Base-by-base conservation (phyloP, 2,797 vertebrate species). In the Otus scops region DNA sequence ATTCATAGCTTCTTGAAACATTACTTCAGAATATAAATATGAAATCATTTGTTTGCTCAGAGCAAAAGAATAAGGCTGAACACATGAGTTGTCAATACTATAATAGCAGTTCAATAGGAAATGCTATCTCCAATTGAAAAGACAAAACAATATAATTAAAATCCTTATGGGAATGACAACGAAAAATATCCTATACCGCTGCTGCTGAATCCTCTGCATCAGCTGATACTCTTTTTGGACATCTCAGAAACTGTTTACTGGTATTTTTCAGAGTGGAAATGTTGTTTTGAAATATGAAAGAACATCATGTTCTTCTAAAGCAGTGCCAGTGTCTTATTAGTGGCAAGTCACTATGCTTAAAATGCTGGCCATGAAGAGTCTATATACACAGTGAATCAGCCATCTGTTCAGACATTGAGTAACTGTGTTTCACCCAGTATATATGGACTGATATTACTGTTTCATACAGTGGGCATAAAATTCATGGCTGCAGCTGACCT, bases 291-390 rank as follows among this genome's bases (percentile, higher is more conserved):
- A 93, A 93, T 91, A 89, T 0, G 22, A 87, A 92, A 92, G 88
- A 91, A 93, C 94, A 94, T 75, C 57, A 45, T 89, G 86, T 94
- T 95, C 90, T 85, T 92, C 81, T 85, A 69, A 81, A 96, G 78
- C 75, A 54, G 50, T 57, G 63, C 81, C 93, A 94, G 78, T 91
- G 86, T 85, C 90, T 95, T 95, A 77, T 78, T 94, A 96, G 88
- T 60, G 71, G 88, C 65, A 91, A 95, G 81, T 91, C 75, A 43
- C 81, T 94, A 4, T 14, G 92, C 81, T 94, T 80, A 70, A 85
- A 93, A 89, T 74, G 75, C 83, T 95, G 95, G 75, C 84, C 90
- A 51, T 56, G 92, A 88, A 57, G 86, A 91, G 85, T 80, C 86
- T 89, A n/a, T 69, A 54, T 73, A 77, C 77, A 77, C 56, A 83